A percentile compares a stretch with the other conserved stretches of the same genome.
These are phyloP conservation scores for Sturnira hondurensis DNA, from an alignment of 2,113 vertebrate genomes.

Conservation along the genomic window DNA sequence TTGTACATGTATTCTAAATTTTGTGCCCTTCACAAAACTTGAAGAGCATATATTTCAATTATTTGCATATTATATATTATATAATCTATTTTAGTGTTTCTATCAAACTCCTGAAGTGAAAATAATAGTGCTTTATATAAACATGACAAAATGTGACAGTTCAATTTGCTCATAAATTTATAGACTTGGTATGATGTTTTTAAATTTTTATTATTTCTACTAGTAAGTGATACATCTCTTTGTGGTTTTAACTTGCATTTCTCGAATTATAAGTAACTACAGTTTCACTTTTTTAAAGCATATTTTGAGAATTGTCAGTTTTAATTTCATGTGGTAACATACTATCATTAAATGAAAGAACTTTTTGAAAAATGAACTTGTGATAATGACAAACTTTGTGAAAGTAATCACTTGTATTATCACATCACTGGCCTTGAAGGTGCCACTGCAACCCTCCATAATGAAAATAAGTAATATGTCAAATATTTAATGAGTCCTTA, in stretches of 20 bases:
- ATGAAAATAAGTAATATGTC: background rate
- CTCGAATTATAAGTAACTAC: background rate
- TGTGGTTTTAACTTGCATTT: background rate
- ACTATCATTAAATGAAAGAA: background rate
- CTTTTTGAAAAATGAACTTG: background rate
- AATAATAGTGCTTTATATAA: background rate
- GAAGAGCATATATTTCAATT: background rate
- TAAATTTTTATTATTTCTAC: background rate
- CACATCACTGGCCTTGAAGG: background rate
- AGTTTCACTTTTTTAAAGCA: background rate
- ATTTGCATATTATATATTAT: background rate
- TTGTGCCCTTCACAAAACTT: background rate
- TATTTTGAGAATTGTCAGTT: background rate
- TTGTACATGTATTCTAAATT: background rate
- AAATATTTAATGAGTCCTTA: background rate
- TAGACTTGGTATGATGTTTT: background rate
- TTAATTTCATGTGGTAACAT: background rate
- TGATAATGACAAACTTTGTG: background rate
- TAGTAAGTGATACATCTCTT: background rate
- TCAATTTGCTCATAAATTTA: background rate
- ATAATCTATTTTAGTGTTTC: background rate
- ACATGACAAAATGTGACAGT: too few species aligned
- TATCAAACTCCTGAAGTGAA: background rate
- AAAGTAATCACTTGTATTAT: background rate
- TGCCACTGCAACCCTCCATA: background rate